These are phyloP conservation scores for Sebastes hubbsi DNA, from an alignment of 2,797 vertebrate genomes.

Conservation along the genomic window DNA sequence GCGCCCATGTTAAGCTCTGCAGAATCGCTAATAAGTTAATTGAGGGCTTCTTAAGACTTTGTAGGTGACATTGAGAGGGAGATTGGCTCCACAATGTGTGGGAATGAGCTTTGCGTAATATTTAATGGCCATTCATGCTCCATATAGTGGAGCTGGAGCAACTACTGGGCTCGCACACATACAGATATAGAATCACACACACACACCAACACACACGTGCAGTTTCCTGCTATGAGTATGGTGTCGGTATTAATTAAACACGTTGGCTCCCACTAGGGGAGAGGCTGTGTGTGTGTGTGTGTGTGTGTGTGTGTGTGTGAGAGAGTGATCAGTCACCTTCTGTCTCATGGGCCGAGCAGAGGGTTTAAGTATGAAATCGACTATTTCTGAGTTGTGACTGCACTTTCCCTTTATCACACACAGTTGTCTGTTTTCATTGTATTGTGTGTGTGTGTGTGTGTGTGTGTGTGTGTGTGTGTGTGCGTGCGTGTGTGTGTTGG, in stretches of 20 bases:
- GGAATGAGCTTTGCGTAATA: slow-evolving; percentile 73
- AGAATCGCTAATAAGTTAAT: slow-evolving; percentile 75
- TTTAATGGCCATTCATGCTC: slow-evolving; percentile 54
- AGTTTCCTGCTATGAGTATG: slow-evolving; percentile 39
- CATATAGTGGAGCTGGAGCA: slow-evolving; percentile 21
- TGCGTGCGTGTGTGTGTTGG: slow-evolving; percentile 19
- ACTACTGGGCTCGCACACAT: slow-evolving; percentile 23
- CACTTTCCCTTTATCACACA: neutral
- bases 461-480: neutral
- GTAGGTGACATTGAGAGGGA: slow-evolving; percentile 75
- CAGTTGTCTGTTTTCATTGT: slow-evolving; percentile 13
- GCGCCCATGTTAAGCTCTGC: slow-evolving; percentile 63
- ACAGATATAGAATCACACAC: neutral
- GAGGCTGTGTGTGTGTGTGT: slow-evolving; percentile 27
- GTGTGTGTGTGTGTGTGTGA: slow-evolving; percentile 9
- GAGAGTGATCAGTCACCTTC: slow-evolving; percentile 33
- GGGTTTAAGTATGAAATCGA: slow-evolving; percentile 40
- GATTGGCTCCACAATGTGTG: slow-evolving; percentile 62
- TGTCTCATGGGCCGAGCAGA: slow-evolving; percentile 13
- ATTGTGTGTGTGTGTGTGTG: neutral
- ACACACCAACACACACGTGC: neutral
- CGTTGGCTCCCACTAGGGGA: slow-evolving; percentile 40
- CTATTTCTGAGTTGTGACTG: slow-evolving; percentile 21
- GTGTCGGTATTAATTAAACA: slow-evolving; percentile 74
- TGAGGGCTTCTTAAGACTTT: slow-evolving; percentile 75